Conservation (phyloP, 2,888 invertebrate species). For the Helleia helle region DNA sequence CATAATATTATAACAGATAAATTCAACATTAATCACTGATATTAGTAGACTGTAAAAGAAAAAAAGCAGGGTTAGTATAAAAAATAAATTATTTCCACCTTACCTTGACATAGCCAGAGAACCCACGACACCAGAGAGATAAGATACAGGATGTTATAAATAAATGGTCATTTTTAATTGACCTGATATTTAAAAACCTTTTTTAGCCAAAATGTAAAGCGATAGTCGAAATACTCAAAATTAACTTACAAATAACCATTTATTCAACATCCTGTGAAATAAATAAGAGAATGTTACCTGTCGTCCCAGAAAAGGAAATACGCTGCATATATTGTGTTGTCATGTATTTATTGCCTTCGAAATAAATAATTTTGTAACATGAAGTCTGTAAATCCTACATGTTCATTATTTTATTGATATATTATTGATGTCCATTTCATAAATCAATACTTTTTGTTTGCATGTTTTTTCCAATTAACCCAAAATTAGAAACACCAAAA, state of each 20-base stretch:
- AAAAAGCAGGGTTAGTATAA: not conserved
- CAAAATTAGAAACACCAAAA: no score
- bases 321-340: conserved; percentile 7
- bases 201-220: no score
- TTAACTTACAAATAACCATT: no score
- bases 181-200: no score
- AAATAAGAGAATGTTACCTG: conserved; percentile 14
- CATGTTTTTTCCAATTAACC: no score
- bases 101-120: conserved; percentile 2
- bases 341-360: no score
- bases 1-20: not conserved
- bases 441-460: no score
- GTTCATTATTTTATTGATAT: no score
- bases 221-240: no score
- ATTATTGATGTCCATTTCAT: no score
- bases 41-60: not conserved
- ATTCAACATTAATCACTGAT: not conserved
- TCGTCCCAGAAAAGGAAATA: conserved; percentile 5
- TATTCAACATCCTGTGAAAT: conserved; percentile 12
- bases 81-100: not conserved
- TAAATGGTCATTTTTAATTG: conserved; percentile 12
- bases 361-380: no score
- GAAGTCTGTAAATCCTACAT: no score
- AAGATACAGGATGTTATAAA: not conserved
- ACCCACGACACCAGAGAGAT: conserved; percentile 6